Evolutionary conservation across 2,888 invertebrate species (phyloP).

Genomic region (Anodontia alba): DNA sequence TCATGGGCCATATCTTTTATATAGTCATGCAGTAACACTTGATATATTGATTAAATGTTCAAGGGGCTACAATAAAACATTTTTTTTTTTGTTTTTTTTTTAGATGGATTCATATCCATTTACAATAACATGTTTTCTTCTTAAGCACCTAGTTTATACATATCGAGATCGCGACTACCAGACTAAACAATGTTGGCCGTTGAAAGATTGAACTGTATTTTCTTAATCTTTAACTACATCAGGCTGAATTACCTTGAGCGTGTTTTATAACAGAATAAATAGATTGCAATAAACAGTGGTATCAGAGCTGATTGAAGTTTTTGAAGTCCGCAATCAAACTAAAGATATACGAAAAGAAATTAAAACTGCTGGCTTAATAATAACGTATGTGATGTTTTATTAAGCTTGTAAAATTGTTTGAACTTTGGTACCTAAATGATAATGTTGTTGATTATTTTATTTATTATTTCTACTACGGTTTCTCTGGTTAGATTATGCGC

Average conservation of each 20-base stretch:
- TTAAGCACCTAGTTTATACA: too few relatives aligned
- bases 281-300: background rate
- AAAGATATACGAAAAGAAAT: background rate
- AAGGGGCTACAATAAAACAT: too few relatives aligned
- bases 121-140: too few relatives aligned
- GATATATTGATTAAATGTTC: too few relatives aligned
- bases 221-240: background rate
- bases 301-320: background rate
- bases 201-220: slow-evolving; percentile 2
- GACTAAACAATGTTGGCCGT: background rate
- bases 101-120: too few relatives aligned
- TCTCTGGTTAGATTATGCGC: too few relatives aligned
- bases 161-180: background rate
- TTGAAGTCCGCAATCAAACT: background rate
- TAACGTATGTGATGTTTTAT: background rate
- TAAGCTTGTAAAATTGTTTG: background rate
- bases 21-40: too few relatives aligned
- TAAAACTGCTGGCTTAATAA: background rate
- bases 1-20: too few relatives aligned
- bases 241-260: background rate
- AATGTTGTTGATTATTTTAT: too few relatives aligned
- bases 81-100: too few relatives aligned
- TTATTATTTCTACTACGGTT: too few relatives aligned
- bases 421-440: background rate
- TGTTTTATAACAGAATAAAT: background rate